Evolutionary conservation across 2,888 invertebrate genomes (phyloP), one percentile per base, ranked within the genome.

Genomic region (Lithophane socia): DNA sequence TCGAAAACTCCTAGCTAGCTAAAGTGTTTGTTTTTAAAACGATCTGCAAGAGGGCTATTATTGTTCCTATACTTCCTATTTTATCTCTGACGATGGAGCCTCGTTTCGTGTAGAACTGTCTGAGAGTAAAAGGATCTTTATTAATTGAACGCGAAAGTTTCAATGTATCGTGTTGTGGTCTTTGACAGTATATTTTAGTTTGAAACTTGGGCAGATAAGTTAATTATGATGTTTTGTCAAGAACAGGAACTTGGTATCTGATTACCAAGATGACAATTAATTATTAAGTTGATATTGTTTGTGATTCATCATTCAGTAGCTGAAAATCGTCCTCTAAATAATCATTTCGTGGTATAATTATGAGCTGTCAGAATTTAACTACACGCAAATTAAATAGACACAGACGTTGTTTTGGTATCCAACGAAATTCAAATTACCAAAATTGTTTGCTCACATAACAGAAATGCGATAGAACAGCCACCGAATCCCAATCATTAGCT

Each of bases 11-110:
- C 77, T 83, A 78, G 80, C 77, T 84, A 76, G 82, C 73, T 84
- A 67, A 79, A 86, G 73, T 85, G 82, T 88, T 85, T 86, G 82
- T 86, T 87, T 86, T 88, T 82, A 87, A 88, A 88, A 84, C 79
- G 79, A 83, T 83, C 78, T 79, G 66, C 66, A 78, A 79, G 83
- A 85, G 71, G 79, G 75, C 83, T 86, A 83, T 85, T 87, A 87
- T 86, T 80, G 86, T 82, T 77, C 68, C 61, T 87, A 84, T 87
- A 80, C 80, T 83, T 75, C 58, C 61, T 81, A 67, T 78, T 83
- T 80, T 80, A 80, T 88, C 84, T 88, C 66, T 49, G 67, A 79
- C 80, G 77, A 79, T 44, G 63, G 73, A 68, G 64, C 71, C 77
- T 71, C 68, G 56, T 79, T 84, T 79, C 21, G 61, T 58, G 65